phyloP scores from a whole-genome alignment of 2,113 vertebrate genomes.

The Chloropsis cyanopogon region DNA sequence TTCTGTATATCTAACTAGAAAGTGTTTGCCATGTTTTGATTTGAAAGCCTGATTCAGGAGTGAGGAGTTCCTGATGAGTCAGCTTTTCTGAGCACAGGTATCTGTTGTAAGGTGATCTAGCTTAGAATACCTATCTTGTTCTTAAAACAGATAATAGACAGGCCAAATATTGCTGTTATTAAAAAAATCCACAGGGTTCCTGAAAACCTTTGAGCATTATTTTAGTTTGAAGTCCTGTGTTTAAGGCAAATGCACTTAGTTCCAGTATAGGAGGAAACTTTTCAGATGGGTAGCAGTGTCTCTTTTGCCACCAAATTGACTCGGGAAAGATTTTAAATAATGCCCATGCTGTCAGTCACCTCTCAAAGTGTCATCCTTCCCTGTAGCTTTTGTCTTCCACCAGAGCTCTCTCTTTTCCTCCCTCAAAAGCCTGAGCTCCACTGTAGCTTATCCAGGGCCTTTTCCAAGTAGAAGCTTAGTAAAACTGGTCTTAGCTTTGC shows the following conservation, averaged over 20 bases:
- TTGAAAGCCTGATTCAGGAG: neutral
- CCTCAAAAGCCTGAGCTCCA: neutral
- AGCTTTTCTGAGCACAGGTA: neutral
- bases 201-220: neutral
- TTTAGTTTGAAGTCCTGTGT: neutral
- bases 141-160: neutral
- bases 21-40: neutral
- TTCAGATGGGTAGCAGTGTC: neutral
- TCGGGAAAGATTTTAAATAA: neutral
- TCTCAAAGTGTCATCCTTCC: neutral
- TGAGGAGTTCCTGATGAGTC: neutral
- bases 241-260: neutral
- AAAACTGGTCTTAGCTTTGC: neutral
- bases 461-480: neutral
- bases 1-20: neutral
- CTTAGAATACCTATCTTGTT: neutral
- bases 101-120: neutral
- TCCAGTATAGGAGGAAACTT: neutral
- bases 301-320: neutral
- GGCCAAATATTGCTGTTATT: neutral
- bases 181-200: neutral
- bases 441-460: neutral
- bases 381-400: neutral
- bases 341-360: neutral
- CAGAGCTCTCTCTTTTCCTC: neutral